These are phyloP conservation scores for Emberiza fucata DNA, from an alignment of 2,113 vertebrate genomes.

Conservation along the genomic window DNA sequence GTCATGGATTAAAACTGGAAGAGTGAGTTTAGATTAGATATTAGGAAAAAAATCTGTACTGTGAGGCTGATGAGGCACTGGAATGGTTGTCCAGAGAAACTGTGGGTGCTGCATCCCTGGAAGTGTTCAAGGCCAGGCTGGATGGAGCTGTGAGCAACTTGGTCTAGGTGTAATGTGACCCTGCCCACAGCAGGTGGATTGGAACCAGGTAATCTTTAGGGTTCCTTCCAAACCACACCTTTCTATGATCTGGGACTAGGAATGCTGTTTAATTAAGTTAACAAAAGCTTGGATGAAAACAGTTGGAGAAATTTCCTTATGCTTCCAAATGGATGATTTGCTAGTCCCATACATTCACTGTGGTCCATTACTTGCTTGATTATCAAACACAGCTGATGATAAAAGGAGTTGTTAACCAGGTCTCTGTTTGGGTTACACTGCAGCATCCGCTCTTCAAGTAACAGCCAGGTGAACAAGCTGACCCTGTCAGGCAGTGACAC, in stretches of 20 bases:
- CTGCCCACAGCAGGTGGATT: not conserved
- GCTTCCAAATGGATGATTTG: not conserved
- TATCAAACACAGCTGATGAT: not conserved
- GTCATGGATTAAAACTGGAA: not conserved
- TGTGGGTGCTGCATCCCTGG: not conserved
- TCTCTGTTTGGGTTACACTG: not conserved
- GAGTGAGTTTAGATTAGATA: not conserved
- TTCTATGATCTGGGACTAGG: not conserved
- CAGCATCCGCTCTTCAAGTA: constrained; percentile 90
- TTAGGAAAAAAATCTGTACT: not conserved
- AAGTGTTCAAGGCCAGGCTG: not conserved
- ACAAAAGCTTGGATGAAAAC: not conserved
- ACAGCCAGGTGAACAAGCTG: constrained; percentile 92
- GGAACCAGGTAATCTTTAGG: not conserved
- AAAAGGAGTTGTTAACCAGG: not conserved
- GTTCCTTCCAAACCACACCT: not conserved
- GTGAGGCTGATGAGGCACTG: not conserved
- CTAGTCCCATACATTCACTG: not conserved
- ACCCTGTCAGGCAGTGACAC: constrained; percentile 83
- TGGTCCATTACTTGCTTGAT: not conserved
- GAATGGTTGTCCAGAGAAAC: not conserved
- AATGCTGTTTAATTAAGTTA: not conserved
- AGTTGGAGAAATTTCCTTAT: not conserved
- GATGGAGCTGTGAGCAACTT: not conserved
- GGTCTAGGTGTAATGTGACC: not conserved